A percentile compares a stretch with the other conserved stretches of the same genome.
These are phyloP conservation scores for Mylabris phalerata DNA, from an alignment of 1,140 invertebrate species.

Conservation along the genomic window DNA sequence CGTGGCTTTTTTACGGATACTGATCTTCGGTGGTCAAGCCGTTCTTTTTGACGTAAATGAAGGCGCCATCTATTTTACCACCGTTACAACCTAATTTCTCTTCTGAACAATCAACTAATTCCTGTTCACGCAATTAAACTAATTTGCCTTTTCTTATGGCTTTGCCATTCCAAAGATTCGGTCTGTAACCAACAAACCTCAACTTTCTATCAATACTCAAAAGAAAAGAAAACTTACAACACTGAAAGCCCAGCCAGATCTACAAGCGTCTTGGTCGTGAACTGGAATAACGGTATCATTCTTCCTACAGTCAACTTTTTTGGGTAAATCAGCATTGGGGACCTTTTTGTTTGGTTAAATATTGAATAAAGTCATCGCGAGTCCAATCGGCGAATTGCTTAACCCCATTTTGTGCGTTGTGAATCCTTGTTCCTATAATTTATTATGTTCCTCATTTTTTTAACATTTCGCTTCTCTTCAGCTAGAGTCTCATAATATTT, in stretches of 20 bases:
- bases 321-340: background rate
- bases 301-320: slow-evolving; percentile 3
- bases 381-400: slow-evolving; percentile 10
- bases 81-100: slow-evolving; percentile 93
- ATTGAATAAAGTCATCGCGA: slow-evolving; percentile 3
- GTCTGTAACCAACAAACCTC: slow-evolving; percentile 49
- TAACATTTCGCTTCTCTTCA: slow-evolving; percentile 38
- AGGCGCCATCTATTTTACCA: slow-evolving; percentile 86
- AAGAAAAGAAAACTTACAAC: slow-evolving; percentile 46
- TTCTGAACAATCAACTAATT: slow-evolving; percentile 86
- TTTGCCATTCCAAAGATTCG: slow-evolving; percentile 85
- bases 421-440: slow-evolving; percentile 2
- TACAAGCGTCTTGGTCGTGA: slow-evolving; percentile 88
- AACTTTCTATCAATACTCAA: background rate
- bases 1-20: slow-evolving; percentile 38
- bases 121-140: slow-evolving; percentile 90
- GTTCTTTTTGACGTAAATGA: slow-evolving; percentile 84
- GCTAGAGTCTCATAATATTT: too few relatives aligned
- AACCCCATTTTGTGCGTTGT: slow-evolving; percentile 3
- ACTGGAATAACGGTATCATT: slow-evolving; percentile 62
- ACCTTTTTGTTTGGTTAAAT: too few relatives aligned
- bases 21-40: slow-evolving; percentile 83
- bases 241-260: slow-evolving; percentile 89
- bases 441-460: slow-evolving; percentile 9
- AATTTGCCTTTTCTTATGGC: slow-evolving; percentile 55